Evolutionary conservation across 1,140 invertebrate species (phyloP).

Genomic region (Penaeus japonicus): DNA sequence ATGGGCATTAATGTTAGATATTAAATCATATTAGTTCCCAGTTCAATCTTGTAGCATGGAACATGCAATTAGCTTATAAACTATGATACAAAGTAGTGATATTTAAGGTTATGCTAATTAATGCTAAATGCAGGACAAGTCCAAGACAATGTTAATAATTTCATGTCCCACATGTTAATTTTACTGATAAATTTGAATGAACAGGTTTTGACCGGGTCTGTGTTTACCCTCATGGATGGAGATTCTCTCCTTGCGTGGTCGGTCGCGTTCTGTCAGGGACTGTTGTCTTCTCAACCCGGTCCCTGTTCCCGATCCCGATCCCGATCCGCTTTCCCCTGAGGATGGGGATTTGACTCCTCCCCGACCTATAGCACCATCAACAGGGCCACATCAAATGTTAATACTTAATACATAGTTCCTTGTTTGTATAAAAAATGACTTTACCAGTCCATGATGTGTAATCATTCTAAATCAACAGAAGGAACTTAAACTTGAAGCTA

Average conservation of each 20-base stretch:
- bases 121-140: neutral
- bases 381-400: neutral
- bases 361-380: conserved; percentile 38
- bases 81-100: too few relatives aligned
- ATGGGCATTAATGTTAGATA: too few relatives aligned
- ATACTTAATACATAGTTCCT: too few relatives aligned
- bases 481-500: too few relatives aligned
- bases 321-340: conserved; percentile 31
- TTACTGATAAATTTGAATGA: neutral
- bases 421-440: too few relatives aligned
- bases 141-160: neutral
- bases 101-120: neutral
- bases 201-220: neutral
- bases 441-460: too few relatives aligned
- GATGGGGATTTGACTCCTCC: conserved; percentile 47
- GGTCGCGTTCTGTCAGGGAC: conserved; percentile 52
- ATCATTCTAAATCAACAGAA: too few relatives aligned
- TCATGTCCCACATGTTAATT: neutral
- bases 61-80: too few relatives aligned
- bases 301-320: conserved; percentile 26
- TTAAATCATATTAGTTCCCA: too few relatives aligned
- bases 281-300: conserved; percentile 49
- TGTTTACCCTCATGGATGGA: conserved; percentile 55
- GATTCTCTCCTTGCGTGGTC: conserved; percentile 36
- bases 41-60: too few relatives aligned